Percentiles rank a stretch among this genome's conserved stretches.
These are phyloP conservation scores for Cryptocephalus primarius DNA, from an alignment of 2,888 invertebrate species.

Conservation along the genomic window DNA sequence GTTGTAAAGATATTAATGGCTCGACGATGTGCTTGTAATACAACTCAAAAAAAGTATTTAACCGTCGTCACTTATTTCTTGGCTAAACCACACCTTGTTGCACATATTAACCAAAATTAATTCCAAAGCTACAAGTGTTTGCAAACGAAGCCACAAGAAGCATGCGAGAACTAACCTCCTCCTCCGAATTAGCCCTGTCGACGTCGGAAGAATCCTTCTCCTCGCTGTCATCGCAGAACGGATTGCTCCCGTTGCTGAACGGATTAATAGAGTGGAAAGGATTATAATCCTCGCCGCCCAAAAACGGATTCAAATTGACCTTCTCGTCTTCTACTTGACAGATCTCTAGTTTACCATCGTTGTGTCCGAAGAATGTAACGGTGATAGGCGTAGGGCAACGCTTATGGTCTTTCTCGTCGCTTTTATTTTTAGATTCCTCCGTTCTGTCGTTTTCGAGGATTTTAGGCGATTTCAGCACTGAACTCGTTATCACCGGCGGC, in stretches of 20 bases:
- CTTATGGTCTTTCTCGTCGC: conserved; percentile 24
- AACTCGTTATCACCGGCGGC: conserved; percentile 14
- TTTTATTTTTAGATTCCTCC: conserved; percentile 15
- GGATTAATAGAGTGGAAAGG: conserved; percentile 31
- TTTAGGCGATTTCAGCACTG: conserved; percentile 16
- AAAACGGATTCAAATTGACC: conserved; percentile 28
- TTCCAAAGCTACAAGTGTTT: too few species aligned
- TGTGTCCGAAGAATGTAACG: conserved; percentile 46
- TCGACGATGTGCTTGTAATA: too few species aligned
- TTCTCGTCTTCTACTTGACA: conserved; percentile 20
- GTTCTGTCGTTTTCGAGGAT: conserved; percentile 30
- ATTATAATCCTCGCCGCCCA: conserved; percentile 31
- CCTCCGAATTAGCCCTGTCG: conserved; percentile 14
- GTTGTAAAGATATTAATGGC: too few species aligned
- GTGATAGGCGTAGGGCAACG: conserved; percentile 45
- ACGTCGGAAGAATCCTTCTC: conserved; percentile 6
- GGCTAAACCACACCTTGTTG: too few species aligned
- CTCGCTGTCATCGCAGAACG: conserved; percentile 19
- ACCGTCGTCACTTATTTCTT: too few species aligned
- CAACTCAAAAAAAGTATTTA: too few species aligned
- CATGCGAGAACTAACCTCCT: conserved; percentile 8
- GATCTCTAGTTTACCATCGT: conserved; percentile 24
- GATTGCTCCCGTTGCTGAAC: conserved; percentile 27
- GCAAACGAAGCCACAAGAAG: too few species aligned
- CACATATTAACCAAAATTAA: too few species aligned